phyloP scores from a whole-genome alignment of 2,888 invertebrate genomes.

The Mythimna lalbum region DNA sequence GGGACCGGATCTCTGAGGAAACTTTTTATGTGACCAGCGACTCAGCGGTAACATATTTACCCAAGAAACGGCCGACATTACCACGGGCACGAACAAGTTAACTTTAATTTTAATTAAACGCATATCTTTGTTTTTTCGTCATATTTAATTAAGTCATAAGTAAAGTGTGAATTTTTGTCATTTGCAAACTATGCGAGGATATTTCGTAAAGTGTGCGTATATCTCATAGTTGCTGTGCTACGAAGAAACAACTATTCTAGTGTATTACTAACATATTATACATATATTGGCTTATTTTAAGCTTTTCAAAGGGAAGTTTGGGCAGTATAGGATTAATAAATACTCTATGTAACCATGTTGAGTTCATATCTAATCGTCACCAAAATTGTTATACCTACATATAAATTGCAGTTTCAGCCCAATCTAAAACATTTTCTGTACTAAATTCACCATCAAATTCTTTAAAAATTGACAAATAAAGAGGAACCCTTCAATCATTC shows the following conservation, averaged over 20 bases:
- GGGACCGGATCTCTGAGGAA: constrained; percentile 86
- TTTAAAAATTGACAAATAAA: neutral
- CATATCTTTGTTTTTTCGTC: constrained; percentile 40
- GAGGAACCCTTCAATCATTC: neutral
- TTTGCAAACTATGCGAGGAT: constrained; percentile 5
- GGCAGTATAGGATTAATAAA: neutral
- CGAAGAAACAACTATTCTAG: neutral
- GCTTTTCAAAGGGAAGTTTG: neutral
- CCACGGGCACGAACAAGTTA: constrained; percentile 58
- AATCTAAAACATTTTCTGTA: too few relatives aligned
- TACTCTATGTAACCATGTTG: neutral
- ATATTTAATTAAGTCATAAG: constrained; percentile 30
- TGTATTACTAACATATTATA: neutral
- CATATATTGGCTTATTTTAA: neutral
- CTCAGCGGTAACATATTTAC: constrained; percentile 84
- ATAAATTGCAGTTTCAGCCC: neutral
- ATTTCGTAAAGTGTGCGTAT: constrained; percentile 2
- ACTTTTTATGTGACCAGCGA: constrained; percentile 86
- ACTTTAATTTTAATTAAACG: constrained; percentile 67
- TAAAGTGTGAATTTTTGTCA: constrained; percentile 16
- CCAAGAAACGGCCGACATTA: constrained; percentile 72
- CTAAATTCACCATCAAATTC: too few relatives aligned
- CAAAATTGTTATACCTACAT: neutral
- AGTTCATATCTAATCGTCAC: neutral
- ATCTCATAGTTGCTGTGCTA: neutral